phyloP scores from a whole-genome alignment of 2,113 vertebrate species.

The Dromiciops gliroides region DNA sequence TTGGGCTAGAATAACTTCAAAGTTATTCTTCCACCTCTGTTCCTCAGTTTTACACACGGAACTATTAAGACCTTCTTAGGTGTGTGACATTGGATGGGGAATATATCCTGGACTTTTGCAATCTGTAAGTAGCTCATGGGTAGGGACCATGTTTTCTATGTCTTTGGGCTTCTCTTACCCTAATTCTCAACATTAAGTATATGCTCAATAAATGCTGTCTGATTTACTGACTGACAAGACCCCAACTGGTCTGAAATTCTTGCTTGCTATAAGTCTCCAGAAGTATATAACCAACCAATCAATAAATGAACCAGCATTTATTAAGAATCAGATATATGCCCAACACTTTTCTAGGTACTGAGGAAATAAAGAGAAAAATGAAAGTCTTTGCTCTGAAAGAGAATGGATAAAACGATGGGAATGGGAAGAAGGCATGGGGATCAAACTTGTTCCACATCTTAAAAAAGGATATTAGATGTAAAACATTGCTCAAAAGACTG shows the following conservation, averaged over 20 bases:
- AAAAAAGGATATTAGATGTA: slow-evolving; percentile 13
- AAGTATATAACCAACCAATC: neutral
- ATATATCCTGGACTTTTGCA: neutral
- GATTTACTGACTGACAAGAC: neutral
- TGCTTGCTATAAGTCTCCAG: neutral
- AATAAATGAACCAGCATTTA: neutral
- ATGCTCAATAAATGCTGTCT: neutral
- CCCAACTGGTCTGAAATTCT: neutral
- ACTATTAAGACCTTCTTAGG: neutral
- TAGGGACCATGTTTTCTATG: neutral
- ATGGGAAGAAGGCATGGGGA: neutral
- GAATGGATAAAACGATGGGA: neutral
- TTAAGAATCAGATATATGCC: neutral
- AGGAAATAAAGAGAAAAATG: neutral
- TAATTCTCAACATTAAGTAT: neutral
- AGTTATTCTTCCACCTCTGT: neutral
- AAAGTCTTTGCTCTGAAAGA: neutral
- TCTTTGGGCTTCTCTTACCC: neutral
- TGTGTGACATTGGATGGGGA: neutral
- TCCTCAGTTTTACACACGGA: neutral
- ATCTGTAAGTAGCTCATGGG: neutral
- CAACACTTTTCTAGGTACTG: neutral
- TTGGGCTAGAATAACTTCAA: neutral
- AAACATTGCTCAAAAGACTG: slow-evolving; percentile 35
- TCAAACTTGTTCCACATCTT: neutral